A percentile compares a stretch with the other conserved stretches of the same genome.
Evolutionary conservation across 2,797 vertebrate genomes (phyloP).

Genomic region (Pygocentrus nattereri): DNA sequence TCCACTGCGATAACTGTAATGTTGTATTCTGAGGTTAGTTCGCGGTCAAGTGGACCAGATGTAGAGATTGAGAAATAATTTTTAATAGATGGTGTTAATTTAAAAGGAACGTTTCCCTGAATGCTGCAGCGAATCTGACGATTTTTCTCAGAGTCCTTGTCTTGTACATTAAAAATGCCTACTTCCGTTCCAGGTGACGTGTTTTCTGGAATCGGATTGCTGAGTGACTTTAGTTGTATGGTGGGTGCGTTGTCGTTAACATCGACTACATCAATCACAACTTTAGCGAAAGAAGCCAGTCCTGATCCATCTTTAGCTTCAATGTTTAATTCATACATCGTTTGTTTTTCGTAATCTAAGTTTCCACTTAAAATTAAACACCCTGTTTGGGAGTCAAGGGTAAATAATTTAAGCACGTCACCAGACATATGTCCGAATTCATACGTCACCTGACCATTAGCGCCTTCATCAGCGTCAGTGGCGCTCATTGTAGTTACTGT

Average conservation of each 20-base stretch:
- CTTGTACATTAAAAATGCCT: conserved; percentile 57
- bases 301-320: conserved; percentile 69
- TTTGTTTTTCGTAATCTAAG: conserved; percentile 69
- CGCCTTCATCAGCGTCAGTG: conserved; percentile 71
- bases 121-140: conserved; percentile 54
- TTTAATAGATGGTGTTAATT: conserved; percentile 49
- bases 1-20: conserved; percentile 47
- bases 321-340: conserved; percentile 65
- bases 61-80: conserved; percentile 20
- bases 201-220: conserved; percentile 55
- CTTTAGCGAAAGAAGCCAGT: conserved; percentile 65
- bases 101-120: conserved; percentile 35
- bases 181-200: conserved; percentile 50
- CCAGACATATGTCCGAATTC: conserved; percentile 68
- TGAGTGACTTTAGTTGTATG: conserved; percentile 61
- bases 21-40: conserved; percentile 36
- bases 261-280: conserved; percentile 72
- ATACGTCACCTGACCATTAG: conserved; percentile 72
- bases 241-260: conserved; percentile 73
- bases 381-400: conserved; percentile 65
- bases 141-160: conserved; percentile 59
- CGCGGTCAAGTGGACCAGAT: conserved; percentile 16
- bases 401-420: conserved; percentile 60
- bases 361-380: conserved; percentile 61
- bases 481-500: conserved; percentile 67